A percentile compares a stretch with the other conserved stretches of the same genome.
phyloP scores from a whole-genome alignment of 35 echinoderm and acorn worm genomes.

The Chiridota heheva region DNA sequence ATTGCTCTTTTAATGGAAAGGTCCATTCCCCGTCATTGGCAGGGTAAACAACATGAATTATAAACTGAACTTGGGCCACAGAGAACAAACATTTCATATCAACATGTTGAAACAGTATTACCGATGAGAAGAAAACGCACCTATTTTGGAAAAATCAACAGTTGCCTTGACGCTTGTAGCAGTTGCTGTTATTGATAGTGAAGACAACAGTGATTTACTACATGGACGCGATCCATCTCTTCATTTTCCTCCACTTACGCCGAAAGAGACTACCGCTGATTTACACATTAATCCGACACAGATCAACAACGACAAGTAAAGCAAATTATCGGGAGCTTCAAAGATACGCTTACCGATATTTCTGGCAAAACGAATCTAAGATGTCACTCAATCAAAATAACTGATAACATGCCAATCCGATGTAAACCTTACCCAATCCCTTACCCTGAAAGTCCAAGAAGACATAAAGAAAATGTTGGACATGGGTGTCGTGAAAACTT shows the following conservation, averaged over 20 bases:
- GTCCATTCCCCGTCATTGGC: neutral
- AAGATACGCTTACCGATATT: neutral
- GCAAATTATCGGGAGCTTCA: neutral
- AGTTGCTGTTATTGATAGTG: neutral
- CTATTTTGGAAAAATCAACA: neutral
- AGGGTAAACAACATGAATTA: slow-evolving; percentile 10
- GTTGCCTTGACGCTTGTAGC: no score
- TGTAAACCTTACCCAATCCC: neutral
- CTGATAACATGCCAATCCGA: slow-evolving; percentile 21
- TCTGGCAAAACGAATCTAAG: neutral
- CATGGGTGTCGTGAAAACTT: slow-evolving; percentile 15
- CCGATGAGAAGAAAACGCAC: neutral
- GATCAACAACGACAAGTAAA: no score
- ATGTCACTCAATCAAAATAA: neutral
- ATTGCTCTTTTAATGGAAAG: slow-evolving; percentile 32
- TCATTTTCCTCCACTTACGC: neutral
- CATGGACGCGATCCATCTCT: neutral
- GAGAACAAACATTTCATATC: slow-evolving; percentile 11
- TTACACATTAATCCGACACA: neutral
- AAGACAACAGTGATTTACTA: neutral
- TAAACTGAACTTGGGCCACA: neutral
- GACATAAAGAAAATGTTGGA: neutral
- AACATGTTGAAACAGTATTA: slow-evolving; percentile 28
- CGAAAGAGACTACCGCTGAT: no score
- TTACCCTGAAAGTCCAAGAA: neutral